These are phyloP conservation scores for Phoxinus dragarum DNA, from an alignment of 2,797 vertebrate genomes.

Conservation along the genomic window DNA sequence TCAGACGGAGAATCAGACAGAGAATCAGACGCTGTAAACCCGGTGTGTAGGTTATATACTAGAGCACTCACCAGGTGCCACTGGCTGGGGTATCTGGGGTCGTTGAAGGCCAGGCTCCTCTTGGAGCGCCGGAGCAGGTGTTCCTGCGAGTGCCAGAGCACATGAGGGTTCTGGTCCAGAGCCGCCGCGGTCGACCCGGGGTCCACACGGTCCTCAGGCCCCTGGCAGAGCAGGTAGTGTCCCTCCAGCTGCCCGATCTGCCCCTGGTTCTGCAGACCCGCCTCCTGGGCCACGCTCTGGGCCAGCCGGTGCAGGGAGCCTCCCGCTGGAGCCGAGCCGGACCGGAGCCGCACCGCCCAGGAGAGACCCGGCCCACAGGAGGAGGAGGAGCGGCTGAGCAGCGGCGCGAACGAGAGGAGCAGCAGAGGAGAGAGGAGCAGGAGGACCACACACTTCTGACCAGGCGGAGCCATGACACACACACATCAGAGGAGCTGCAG, in stretches of 20 bases:
- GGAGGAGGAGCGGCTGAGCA: conserved; percentile 40
- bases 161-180: conserved; percentile 82
- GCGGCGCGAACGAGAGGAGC: conserved; percentile 65
- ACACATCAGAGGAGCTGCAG: conserved; percentile 72
- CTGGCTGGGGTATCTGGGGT: conserved; percentile 91
- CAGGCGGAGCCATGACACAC: conserved; percentile 73
- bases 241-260: conserved; percentile 92
- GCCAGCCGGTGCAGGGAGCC: conserved; percentile 72
- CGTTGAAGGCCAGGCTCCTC: conserved; percentile 91
- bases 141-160: conserved; percentile 92
- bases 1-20: no score
- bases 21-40: no score
- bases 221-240: conserved; percentile 87
- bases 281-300: conserved; percentile 79
- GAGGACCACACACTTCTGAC: conserved; percentile 59
- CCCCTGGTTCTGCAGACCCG: conserved; percentile 87
- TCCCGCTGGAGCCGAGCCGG: no score
- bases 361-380: conserved; percentile 75
- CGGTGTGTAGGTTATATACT: no score
- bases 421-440: conserved; percentile 62
- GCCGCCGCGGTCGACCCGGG: conserved; percentile 70
- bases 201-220: conserved; percentile 47
- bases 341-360: conserved; percentile 85
- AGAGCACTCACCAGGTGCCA: conserved; percentile 98
- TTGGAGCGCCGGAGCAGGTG: conserved; percentile 89